Conservation (phyloP, 2,797 vertebrate genomes). For the Taenioides sp. region DNA sequence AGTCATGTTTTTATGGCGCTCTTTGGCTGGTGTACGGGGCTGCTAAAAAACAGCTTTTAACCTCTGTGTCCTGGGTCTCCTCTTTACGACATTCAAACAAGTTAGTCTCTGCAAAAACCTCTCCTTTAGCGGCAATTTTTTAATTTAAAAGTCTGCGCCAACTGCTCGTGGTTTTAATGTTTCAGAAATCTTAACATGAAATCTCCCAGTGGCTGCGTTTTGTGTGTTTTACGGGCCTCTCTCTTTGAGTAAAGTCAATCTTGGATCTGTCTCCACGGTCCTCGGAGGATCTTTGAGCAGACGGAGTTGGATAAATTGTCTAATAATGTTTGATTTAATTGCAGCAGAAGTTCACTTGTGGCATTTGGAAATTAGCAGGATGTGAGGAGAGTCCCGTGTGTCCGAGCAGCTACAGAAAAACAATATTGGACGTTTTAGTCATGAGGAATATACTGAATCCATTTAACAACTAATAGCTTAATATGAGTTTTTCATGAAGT, state of each 20-base stretch:
- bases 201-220: neutral
- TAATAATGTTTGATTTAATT: constrained; percentile 14
- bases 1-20: constrained; percentile 8
- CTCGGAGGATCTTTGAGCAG: constrained; percentile 2
- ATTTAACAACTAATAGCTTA: neutral
- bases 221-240: constrained; percentile 6
- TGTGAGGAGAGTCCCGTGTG: neutral
- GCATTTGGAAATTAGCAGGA: neutral
- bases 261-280: constrained; percentile 1
- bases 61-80: neutral
- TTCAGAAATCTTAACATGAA: neutral
- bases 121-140: constrained; percentile 7
- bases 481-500: no score
- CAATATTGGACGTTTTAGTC: neutral
- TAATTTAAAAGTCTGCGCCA: constrained; percentile 8
- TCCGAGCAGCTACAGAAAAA: neutral
- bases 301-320: neutral
- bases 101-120: neutral
- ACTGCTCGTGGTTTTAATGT: constrained; percentile 6
- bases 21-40: neutral
- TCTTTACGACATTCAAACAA: constrained; percentile 6
- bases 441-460: neutral
- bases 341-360: constrained; percentile 6
- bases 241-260: constrained; percentile 9
- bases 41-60: constrained; percentile 8